Conservation (phyloP, 2,888 invertebrate species). For the Portevinia maculata region DNA sequence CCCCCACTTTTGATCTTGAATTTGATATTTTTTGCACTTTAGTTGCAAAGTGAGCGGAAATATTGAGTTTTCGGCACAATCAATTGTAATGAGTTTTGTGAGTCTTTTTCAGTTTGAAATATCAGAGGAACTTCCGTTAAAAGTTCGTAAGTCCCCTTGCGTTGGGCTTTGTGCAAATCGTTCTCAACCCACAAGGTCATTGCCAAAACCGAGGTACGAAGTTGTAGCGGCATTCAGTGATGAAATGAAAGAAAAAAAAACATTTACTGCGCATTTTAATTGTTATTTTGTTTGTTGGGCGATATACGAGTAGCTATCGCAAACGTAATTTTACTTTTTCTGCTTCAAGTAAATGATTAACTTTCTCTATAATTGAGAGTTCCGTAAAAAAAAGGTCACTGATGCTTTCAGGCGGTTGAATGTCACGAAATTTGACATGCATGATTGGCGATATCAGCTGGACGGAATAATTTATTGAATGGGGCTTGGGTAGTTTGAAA, state of each 20-base stretch:
- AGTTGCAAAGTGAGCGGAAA: not conserved
- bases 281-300: not conserved
- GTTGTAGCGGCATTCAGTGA: too few relatives aligned
- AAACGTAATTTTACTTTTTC: not conserved
- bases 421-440: too few relatives aligned
- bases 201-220: too few relatives aligned
- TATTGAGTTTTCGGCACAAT: not conserved
- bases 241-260: too few relatives aligned
- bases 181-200: not conserved
- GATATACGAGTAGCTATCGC: not conserved
- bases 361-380: not conserved
- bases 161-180: not conserved
- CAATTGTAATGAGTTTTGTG: not conserved
- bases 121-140: too few relatives aligned
- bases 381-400: not conserved
- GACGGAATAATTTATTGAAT: not conserved
- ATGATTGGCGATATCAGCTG: not conserved
- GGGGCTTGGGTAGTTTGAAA: not conserved
- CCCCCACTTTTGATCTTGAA: constrained; percentile 5
- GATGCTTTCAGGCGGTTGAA: not conserved
- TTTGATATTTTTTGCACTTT: not conserved
- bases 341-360: not conserved
- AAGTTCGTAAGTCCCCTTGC: not conserved
- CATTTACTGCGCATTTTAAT: not conserved
- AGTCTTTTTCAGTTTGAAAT: too few relatives aligned